Conservation (phyloP, 2,888 invertebrate species). For the Thelaira solivaga region DNA sequence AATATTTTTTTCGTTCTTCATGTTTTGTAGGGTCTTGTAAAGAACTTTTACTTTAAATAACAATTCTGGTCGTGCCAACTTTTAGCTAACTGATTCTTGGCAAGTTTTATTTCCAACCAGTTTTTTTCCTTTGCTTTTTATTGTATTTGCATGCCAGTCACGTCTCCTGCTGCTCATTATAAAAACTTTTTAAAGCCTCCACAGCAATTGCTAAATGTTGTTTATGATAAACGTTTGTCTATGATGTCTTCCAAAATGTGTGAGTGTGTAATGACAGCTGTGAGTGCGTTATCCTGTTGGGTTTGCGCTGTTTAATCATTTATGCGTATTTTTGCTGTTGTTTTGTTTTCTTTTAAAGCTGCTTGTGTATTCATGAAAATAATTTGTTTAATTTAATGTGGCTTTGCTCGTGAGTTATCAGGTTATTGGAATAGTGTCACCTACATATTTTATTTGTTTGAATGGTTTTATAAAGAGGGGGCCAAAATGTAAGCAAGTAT, state of each 20-base stretch:
- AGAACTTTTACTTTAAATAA: constrained; percentile 47
- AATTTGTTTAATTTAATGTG: constrained; percentile 28
- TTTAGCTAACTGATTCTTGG: constrained; percentile 1
- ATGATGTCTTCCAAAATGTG: constrained; percentile 10
- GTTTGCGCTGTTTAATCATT: constrained; percentile 30
- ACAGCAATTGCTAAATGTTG: neutral
- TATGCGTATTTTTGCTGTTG: neutral
- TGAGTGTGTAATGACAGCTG: constrained; percentile 7
- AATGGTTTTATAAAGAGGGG: too few species aligned
- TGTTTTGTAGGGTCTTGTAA: neutral
- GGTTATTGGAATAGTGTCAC: constrained; percentile 38
- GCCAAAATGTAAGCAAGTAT: neutral
- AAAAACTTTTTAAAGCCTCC: constrained; percentile 2
- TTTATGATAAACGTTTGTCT: neutral
- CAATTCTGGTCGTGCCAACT: neutral
- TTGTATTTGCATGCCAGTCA: constrained; percentile 37
- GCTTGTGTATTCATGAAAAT: constrained; percentile 1
- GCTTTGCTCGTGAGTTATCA: constrained; percentile 23
- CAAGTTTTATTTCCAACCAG: neutral
- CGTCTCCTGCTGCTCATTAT: constrained; percentile 26
- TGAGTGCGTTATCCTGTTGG: constrained; percentile 50
- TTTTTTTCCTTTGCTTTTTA: neutral
- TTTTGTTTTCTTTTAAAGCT: too few species aligned
- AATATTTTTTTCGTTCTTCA: neutral
- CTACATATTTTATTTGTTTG: neutral